Conservation (phyloP, 2,113 vertebrate genomes). For the Carollia perspicillata region DNA sequence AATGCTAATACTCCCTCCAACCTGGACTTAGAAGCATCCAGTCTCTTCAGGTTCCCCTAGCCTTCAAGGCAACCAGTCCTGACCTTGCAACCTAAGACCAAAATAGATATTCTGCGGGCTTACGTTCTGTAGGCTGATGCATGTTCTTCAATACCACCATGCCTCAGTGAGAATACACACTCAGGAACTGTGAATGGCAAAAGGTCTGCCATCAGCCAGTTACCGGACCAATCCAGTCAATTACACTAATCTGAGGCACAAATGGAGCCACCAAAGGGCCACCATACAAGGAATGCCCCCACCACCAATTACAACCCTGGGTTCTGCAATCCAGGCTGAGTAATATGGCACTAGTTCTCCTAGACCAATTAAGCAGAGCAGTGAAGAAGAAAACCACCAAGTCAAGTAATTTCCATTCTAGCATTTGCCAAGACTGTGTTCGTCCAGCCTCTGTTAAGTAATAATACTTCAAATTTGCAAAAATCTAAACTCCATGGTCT, state of each 20-base stretch:
- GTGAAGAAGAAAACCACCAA: slow-evolving; percentile 29
- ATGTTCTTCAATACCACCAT: slow-evolving; percentile 40
- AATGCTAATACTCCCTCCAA: slow-evolving; percentile 17
- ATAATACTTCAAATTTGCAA: slow-evolving; percentile 26
- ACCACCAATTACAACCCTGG: neutral
- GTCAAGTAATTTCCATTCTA: slow-evolving; percentile 53
- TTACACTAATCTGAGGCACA: neutral
- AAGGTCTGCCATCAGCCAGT: slow-evolving; percentile 28
- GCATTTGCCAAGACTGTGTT: neutral
- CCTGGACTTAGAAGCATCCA: slow-evolving; percentile 22
- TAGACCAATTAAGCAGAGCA: slow-evolving; percentile 3
- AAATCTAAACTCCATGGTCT: slow-evolving; percentile 25
- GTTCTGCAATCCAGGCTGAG: neutral
- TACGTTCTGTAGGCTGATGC: slow-evolving; percentile 25
- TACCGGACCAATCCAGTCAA: slow-evolving; percentile 34
- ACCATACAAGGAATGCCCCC: neutral
- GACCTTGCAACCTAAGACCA: slow-evolving; percentile 38
- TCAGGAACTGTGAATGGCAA: slow-evolving; percentile 40
- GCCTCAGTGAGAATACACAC: neutral
- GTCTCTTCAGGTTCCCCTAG: slow-evolving; percentile 20
- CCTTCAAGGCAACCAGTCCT: slow-evolving; percentile 31
- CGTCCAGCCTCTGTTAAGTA: neutral
- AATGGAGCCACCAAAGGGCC: neutral
- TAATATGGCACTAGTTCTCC: neutral
- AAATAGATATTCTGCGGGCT: slow-evolving; percentile 30